phyloP scores from a whole-genome alignment of 2,888 invertebrate genomes.

The Rhopalosiphum nymphaeae region DNA sequence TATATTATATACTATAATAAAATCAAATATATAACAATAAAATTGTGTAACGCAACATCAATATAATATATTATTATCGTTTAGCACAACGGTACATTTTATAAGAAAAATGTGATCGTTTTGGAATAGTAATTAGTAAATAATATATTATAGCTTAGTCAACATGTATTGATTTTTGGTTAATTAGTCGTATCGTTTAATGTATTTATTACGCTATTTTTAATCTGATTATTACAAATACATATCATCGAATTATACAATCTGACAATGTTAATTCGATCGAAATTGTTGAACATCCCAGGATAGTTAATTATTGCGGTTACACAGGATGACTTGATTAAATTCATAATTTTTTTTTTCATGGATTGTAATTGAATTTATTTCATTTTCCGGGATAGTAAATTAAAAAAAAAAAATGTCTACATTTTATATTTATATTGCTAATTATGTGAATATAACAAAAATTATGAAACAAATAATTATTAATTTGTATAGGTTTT shows the following conservation, averaged over 20 bases:
- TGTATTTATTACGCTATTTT: slow-evolving; percentile 22
- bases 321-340: not conserved
- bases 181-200: not conserved
- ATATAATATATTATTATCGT: not conserved
- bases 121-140: not conserved
- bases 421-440: not conserved
- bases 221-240: slow-evolving; percentile 15
- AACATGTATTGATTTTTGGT: not conserved
- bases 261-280: slow-evolving; percentile 25
- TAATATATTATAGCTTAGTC: not conserved
- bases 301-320: slow-evolving; percentile 42
- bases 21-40: not conserved
- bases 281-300: not conserved
- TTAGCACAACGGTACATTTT: not conserved
- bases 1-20: not conserved
- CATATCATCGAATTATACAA: slow-evolving; percentile 11
- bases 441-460: not conserved
- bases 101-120: not conserved
- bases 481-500: not conserved
- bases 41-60: not conserved
- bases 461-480: not conserved
- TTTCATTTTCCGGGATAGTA: not conserved
- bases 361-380: slow-evolving; percentile 16
- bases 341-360: not conserved
- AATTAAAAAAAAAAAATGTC: not conserved